Evolutionary conservation across 2,113 vertebrate genomes (phyloP).

Genomic region (Neogale vison): DNA sequence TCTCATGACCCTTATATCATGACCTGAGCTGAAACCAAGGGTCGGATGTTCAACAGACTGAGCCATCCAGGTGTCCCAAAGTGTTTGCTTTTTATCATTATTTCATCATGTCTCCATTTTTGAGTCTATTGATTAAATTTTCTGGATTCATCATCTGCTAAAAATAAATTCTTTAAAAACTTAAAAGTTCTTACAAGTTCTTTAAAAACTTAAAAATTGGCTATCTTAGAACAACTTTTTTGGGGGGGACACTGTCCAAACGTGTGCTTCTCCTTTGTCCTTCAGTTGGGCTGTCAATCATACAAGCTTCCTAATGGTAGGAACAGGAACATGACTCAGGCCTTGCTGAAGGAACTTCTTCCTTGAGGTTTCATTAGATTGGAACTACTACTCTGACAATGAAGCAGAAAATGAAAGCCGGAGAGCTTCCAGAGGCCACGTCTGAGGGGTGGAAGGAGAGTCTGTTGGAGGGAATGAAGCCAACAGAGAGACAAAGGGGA

Average conservation of each 20-base stretch:
- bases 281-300: not conserved
- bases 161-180: not conserved
- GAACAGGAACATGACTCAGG: not conserved
- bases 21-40: not conserved
- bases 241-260: not conserved
- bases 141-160: not conserved
- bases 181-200: not conserved
- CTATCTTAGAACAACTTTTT: not conserved
- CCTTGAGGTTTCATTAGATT: not conserved
- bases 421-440: too few relatives aligned
- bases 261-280: not conserved
- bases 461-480: too few relatives aligned
- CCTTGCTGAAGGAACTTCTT: not conserved
- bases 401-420: not conserved
- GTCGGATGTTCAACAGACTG: not conserved
- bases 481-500: not conserved
- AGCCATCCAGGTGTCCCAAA: not conserved
- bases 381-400: not conserved
- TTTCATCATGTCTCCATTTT: constrained; percentile 13
- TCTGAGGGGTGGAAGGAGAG: not conserved
- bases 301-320: not conserved
- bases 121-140: not conserved
- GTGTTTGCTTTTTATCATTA: not conserved
- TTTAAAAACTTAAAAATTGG: not conserved
- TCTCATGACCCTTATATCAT: not conserved